phyloP scores from a whole-genome alignment of 2,113 vertebrate genomes.

The Xenus cinereus region DNA sequence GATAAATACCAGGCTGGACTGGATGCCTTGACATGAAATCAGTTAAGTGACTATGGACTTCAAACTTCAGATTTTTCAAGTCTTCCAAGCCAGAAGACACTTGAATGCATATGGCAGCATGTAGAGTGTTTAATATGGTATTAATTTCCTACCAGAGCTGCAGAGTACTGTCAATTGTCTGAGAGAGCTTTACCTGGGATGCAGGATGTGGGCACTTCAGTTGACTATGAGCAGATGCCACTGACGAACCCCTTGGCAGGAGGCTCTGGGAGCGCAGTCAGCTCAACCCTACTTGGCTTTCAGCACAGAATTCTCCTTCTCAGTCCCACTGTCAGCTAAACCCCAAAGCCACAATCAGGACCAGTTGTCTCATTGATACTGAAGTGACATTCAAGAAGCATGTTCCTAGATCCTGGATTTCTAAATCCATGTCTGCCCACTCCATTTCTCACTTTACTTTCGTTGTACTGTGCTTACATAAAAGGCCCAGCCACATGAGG shows the following conservation, averaged over 20 bases:
- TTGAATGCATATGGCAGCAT: neutral
- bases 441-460: neutral
- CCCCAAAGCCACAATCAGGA: rapidly evolving
- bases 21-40: neutral
- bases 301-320: neutral
- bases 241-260: neutral
- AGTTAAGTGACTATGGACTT: neutral
- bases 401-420: neutral
- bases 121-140: neutral
- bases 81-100: neutral
- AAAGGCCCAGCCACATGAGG: rapidly evolving
- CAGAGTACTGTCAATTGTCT: neutral
- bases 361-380: neutral
- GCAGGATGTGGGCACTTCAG: rapidly evolving
- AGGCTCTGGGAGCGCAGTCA: rapidly evolving
- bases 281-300: neutral
- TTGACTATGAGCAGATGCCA: rapidly evolving
- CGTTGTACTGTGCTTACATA: neutral
- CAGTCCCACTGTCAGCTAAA: neutral
- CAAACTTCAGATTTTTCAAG: neutral
- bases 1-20: neutral
- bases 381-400: neutral
- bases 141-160: neutral
- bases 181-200: neutral
- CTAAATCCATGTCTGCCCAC: rapidly evolving